These are phyloP conservation scores for Hirudinaria manillensis DNA, from an alignment of 2,888 invertebrate species.

Conservation along the genomic window DNA sequence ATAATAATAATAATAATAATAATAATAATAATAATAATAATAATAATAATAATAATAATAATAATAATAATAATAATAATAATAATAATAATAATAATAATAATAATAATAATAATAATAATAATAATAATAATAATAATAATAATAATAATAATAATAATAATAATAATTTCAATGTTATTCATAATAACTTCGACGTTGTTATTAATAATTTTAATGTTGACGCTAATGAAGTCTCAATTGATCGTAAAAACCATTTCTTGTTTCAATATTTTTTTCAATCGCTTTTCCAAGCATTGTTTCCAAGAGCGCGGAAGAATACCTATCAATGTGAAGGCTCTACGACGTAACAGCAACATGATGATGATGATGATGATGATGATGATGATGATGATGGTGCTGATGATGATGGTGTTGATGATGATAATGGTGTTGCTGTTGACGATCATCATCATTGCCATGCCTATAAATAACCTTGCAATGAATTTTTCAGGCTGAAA, in stretches of 20 bases:
- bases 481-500: background rate
- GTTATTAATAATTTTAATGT: background rate
- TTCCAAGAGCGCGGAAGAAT: too few species aligned
- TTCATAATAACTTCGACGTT: background rate
- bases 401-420: slow-evolving; percentile 25
- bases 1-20: background rate
- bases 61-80: background rate
- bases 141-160: background rate
- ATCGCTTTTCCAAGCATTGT: background rate
- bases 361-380: background rate
- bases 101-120: background rate
- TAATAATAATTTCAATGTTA: too few species aligned
- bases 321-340: too few species aligned
- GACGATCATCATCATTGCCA: background rate
- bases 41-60: background rate
- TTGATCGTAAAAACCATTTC: background rate
- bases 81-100: slow-evolving; percentile 13
- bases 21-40: background rate
- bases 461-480: background rate
- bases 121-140: slow-evolving; percentile 3
- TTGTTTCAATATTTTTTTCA: background rate
- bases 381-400: background rate
- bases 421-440: slow-evolving; percentile 20
- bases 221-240: background rate
- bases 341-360: too few species aligned